A percentile compares a stretch with the other conserved stretches of the same genome.
phyloP scores from a whole-genome alignment of 2,113 vertebrate species.

The Hiodon tergisus region DNA sequence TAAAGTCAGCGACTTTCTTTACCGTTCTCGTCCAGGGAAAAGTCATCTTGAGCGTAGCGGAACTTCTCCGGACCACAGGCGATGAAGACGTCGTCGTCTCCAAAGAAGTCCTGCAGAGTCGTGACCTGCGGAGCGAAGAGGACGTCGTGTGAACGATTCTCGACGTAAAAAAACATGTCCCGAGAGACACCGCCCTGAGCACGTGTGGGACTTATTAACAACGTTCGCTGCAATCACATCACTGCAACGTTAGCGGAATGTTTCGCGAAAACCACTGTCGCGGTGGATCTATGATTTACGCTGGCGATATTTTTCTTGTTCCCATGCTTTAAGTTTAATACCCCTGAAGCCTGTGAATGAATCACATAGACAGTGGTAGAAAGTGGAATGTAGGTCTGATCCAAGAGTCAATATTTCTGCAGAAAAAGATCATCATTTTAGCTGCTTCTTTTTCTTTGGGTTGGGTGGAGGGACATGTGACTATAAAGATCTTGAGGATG shows the following conservation, averaged over 20 bases:
- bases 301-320: not conserved
- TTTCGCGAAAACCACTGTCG: no score
- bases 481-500: not conserved
- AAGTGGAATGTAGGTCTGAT: not conserved
- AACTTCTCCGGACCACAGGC: slow-evolving; percentile 73
- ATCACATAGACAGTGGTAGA: not conserved
- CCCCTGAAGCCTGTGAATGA: not conserved
- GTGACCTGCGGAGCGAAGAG: slow-evolving; percentile 71
- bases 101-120: slow-evolving; percentile 97
- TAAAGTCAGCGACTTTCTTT: slow-evolving; percentile 30
- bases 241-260: no score
- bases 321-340: not conserved
- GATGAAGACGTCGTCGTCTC: slow-evolving; percentile 67
- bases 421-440: no score
- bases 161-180: no score
- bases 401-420: no score
- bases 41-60: slow-evolving; percentile 95
- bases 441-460: no score
- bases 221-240: no score
- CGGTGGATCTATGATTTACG: no score
- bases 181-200: no score
- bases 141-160: no score
- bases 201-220: no score
- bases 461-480: no score
- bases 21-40: slow-evolving; percentile 96